Percentiles rank a stretch among this genome's conserved stretches.
phyloP scores from a whole-genome alignment of 2,113 vertebrate species.

The Oryzias melastigma region DNA sequence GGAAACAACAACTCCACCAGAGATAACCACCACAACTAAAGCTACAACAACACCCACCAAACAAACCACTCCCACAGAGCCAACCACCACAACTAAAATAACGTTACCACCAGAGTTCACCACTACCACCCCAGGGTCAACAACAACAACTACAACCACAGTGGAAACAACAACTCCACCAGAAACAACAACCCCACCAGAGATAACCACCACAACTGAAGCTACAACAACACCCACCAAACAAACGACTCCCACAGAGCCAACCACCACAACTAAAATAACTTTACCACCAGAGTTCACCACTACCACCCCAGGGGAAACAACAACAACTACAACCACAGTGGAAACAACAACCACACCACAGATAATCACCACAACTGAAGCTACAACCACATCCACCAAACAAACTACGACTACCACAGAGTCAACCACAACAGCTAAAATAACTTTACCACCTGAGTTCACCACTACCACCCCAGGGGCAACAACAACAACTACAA shows the following conservation, averaged over 20 bases:
- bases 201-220: neutral
- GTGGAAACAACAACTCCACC: neutral
- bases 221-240: no score
- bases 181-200: neutral
- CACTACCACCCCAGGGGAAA: neutral
- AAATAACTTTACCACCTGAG: neutral
- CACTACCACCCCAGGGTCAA: accelerated
- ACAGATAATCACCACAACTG: neutral
- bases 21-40: neutral
- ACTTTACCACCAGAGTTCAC: neutral
- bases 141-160: neutral
- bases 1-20: neutral
- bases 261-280: neutral
- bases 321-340: neutral
- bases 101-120: neutral
- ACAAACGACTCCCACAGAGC: neutral
- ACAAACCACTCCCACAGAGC: neutral
- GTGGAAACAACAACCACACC: no score
- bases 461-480: neutral
- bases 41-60: no score
- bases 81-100: constrained; percentile 8
- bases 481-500: constrained; percentile 7
- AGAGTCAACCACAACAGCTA: neutral
- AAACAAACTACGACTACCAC: neutral
- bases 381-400: constrained; percentile 2